Percentiles rank a stretch among this genome's conserved stretches.
phyloP scores from a whole-genome alignment of 2,888 invertebrate species.

The Acleris cristana region DNA sequence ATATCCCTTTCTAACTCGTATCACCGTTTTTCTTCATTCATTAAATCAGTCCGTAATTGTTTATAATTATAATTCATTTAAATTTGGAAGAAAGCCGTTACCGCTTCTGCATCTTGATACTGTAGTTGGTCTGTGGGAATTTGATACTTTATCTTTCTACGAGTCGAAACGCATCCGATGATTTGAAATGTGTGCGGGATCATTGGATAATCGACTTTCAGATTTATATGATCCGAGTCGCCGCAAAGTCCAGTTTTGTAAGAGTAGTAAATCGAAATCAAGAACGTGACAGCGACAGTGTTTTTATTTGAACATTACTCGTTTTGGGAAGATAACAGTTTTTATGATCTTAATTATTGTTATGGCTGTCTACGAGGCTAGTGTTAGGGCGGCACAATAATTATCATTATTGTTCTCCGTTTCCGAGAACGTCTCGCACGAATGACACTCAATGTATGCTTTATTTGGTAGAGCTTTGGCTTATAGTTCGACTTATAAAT shows the following conservation, averaged over 20 bases:
- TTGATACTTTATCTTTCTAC: slow-evolving; percentile 68
- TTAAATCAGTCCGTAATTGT: slow-evolving; percentile 77
- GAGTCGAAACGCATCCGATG: slow-evolving; percentile 41
- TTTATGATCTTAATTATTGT: slow-evolving; percentile 77
- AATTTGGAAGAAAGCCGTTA: slow-evolving; percentile 63
- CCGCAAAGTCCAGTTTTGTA: slow-evolving; percentile 27
- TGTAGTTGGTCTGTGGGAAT: slow-evolving; percentile 69
- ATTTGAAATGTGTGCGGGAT: neutral
- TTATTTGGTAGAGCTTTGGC: slow-evolving; percentile 40
- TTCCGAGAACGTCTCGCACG: slow-evolving; percentile 58
- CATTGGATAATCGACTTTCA: slow-evolving; percentile 40
- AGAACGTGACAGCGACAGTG: slow-evolving; percentile 64
- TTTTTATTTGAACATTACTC: slow-evolving; percentile 77
- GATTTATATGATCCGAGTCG: slow-evolving; percentile 4
- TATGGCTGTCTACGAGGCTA: slow-evolving; percentile 63
- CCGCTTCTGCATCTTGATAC: slow-evolving; percentile 66
- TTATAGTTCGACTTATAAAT: too few species aligned
- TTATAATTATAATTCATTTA: slow-evolving; percentile 81
- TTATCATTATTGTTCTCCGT: slow-evolving; percentile 74
- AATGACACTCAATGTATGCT: slow-evolving; percentile 44
- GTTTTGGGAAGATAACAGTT: slow-evolving; percentile 72
- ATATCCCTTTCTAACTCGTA: slow-evolving; percentile 58
- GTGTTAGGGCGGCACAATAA: slow-evolving; percentile 68
- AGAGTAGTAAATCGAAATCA: slow-evolving; percentile 67
- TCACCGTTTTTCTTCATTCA: slow-evolving; percentile 69